A percentile compares a stretch with the other conserved stretches of the same genome.
These are phyloP conservation scores for Notolabrus celidotus DNA, from an alignment of 2,797 vertebrate genomes.

Conservation along the genomic window DNA sequence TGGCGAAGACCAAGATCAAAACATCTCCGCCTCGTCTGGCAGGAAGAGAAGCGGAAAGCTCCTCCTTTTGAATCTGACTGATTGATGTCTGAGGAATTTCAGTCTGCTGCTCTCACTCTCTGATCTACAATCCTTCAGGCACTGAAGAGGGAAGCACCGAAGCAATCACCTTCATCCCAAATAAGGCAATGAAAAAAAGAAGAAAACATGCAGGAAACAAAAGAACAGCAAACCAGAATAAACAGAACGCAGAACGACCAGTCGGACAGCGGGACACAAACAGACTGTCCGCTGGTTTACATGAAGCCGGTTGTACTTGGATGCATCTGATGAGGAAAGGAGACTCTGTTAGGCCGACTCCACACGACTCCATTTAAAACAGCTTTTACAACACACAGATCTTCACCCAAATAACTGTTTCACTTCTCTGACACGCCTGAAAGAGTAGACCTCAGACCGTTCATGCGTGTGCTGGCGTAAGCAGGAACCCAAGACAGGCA, in stretches of 20 bases:
- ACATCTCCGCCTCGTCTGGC: constrained; percentile 1
- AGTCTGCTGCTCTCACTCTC: constrained; percentile 10
- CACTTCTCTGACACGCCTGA: neutral
- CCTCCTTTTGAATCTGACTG: neutral
- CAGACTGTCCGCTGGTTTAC: constrained; percentile 30
- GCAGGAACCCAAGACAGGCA: neutral
- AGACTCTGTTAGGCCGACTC: constrained; percentile 29
- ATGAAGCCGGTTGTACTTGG: neutral
- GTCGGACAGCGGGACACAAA: constrained; percentile 11
- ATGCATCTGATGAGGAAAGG: constrained; percentile 14
- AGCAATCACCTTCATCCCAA: constrained; percentile 58
- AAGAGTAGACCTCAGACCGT: neutral
- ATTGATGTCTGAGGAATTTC: neutral
- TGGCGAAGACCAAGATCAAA: neutral
- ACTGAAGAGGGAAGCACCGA: constrained; percentile 67
- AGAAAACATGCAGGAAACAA: constrained; percentile 29
- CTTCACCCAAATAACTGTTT: neutral
- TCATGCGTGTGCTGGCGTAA: neutral
- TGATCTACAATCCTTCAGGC: constrained; percentile 69
- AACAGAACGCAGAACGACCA: constrained; percentile 17
- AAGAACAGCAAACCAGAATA: constrained; percentile 11
- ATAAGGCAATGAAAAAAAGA: constrained; percentile 73
- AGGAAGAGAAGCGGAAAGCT: constrained; percentile 20
- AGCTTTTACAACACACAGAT: neutral
- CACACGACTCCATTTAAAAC: neutral